Base-by-base conservation (phyloP, 2,888 invertebrate species). In the Oxyscelio sp. region DNA sequence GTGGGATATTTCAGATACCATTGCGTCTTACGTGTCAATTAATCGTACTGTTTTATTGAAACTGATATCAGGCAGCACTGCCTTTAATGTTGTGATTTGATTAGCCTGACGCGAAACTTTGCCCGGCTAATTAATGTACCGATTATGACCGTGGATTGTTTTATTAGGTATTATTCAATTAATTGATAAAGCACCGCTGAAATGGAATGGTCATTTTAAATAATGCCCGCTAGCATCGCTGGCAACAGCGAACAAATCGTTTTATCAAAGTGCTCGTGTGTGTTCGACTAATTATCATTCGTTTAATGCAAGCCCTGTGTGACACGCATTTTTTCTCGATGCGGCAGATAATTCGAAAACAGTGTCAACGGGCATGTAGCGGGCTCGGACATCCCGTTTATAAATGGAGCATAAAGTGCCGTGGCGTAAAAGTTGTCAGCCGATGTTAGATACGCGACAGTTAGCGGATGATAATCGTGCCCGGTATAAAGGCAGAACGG, bases 401-500 rank as follows among this genome's bases (percentile, higher is more conserved):
- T 61, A 81, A 81, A 81, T 81, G 74, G 81, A 81, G 70, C 74
- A 70, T 70, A 63, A 65, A 80, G 43, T 40, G 56, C n/a, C 34
- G 22, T 40, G 27, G 65, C 24, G 65, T 50, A 56, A 73, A 71
- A 50, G 48, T 65, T 50, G 43, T 38, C 27, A 11, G 24, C 22
- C 68, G 52, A 66, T 66, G 73, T 56, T 81, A 74, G 80, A 80
- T 81, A 81, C 56, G 63, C 40, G 81, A 75, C 81, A 75, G 81
- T 81, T 70, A 81, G 75, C 81, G 68, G 54, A 68, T 68, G 68
- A 74, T 61, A 73, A 68, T 73, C 59, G 58, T 74, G 65, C 81
- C 48, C 54, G 38, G 61, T 81, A 74, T 74, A 34, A 74, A 81
- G 74, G 61, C 74, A 61, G 68, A 43, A 61, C 81, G 81, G 74